Percentiles rank a stretch among this genome's conserved stretches.
These are phyloP conservation scores for Propithecus perrieri DNA, from an alignment of 2,797 vertebrate genomes.

Conservation along the genomic window DNA sequence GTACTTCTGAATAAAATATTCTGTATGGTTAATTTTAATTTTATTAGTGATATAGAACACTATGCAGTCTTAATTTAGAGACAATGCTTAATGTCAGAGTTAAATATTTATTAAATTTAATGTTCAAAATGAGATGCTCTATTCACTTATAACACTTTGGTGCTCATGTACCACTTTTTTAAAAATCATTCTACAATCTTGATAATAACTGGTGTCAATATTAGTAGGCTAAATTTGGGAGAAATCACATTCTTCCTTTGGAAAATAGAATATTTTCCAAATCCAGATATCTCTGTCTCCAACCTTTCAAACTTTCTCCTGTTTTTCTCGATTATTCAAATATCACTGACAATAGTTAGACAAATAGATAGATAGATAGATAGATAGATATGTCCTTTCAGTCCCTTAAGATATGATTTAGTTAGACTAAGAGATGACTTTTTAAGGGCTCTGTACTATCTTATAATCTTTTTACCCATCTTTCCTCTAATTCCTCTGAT, in stretches of 20 bases:
- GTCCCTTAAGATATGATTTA: background rate
- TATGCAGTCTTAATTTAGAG: background rate
- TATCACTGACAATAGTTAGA: background rate
- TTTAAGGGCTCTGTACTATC: background rate
- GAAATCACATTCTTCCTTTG: background rate
- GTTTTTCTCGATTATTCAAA: background rate
- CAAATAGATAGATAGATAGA: background rate
- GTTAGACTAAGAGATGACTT: background rate
- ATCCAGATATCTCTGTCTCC: background rate
- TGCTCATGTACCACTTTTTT: background rate
- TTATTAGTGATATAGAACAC: background rate
- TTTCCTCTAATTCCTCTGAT: background rate
- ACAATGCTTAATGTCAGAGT: background rate
- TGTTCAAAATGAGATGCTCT: background rate
- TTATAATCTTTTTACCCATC: background rate
- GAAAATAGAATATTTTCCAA: background rate
- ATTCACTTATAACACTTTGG: conserved; percentile 3
- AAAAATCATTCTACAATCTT: background rate
- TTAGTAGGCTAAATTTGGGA: background rate
- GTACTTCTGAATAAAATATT: background rate
- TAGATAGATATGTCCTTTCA: background rate
- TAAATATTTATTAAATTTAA: conserved; percentile 10
- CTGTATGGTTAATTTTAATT: background rate
- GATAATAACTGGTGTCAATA: background rate
- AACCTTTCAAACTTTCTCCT: background rate